Conservation (phyloP, 2,888 invertebrate species). For the Panopea generosa region DNA sequence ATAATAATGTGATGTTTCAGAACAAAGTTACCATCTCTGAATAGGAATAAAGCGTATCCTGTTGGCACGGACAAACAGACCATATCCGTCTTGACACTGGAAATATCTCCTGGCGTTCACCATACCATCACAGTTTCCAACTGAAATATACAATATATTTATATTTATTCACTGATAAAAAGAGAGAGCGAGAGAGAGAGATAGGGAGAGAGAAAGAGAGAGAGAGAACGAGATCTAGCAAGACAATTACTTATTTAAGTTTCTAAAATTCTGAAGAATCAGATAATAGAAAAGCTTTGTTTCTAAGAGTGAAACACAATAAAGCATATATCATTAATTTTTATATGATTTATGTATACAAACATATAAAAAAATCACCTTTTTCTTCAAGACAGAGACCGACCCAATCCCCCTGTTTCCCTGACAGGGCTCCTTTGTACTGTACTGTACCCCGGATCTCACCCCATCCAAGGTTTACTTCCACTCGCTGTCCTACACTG, state of each 20-base stretch:
- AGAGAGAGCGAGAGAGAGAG: too few species aligned
- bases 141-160: conserved; percentile 66
- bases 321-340: too few species aligned
- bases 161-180: too few species aligned
- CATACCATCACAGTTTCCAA: conserved; percentile 82
- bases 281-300: too few species aligned
- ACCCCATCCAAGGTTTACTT: conserved; percentile 75
- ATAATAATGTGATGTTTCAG: too few species aligned
- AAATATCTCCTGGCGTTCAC: conserved; percentile 82
- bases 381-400: conserved; percentile 80
- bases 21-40: conserved; percentile 79
- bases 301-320: too few species aligned
- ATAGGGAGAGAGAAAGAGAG: too few species aligned
- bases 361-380: too few species aligned
- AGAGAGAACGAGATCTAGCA: too few species aligned
- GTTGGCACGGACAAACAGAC: conserved; percentile 81
- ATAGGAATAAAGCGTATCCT: conserved; percentile 81
- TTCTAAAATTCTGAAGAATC: too few species aligned
- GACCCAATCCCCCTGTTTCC: conserved; percentile 83
- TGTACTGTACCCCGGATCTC: conserved; percentile 77
- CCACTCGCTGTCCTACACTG: conserved; percentile 79
- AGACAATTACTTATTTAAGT: too few species aligned
- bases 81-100: conserved; percentile 77
- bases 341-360: too few species aligned
- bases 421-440: conserved; percentile 81